These are phyloP conservation scores for Callospermophilus lateralis DNA, from an alignment of 2,113 vertebrate genomes.

Conservation along the genomic window DNA sequence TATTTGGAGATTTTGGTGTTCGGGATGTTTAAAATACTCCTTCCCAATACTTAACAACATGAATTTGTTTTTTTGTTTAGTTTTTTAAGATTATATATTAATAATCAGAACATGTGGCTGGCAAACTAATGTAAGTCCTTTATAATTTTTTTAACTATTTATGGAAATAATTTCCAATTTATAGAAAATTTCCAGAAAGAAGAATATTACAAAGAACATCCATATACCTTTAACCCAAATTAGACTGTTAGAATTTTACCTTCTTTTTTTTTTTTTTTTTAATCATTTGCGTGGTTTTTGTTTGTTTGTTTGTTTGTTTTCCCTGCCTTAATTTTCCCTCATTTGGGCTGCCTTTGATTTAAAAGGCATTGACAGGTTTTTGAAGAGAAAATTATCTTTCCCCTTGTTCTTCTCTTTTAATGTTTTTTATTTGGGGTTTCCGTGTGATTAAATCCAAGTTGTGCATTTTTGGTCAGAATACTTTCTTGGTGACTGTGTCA, in stretches of 20 bases:
- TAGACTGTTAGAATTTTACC: background rate
- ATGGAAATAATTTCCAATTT: slow-evolving; percentile 9
- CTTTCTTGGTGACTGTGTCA: background rate
- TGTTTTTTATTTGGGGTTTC: background rate
- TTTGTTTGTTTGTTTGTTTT: background rate
- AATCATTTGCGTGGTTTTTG: background rate
- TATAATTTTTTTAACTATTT: background rate
- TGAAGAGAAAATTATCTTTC: background rate
- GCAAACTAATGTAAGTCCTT: background rate
- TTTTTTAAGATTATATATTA: background rate
- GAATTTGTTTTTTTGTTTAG: background rate
- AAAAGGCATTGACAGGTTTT: background rate
- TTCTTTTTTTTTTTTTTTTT: background rate
- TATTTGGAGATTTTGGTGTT: background rate
- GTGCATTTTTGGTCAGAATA: background rate
- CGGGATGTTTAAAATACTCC: background rate
- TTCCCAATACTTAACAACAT: background rate
- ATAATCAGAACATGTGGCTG: background rate
- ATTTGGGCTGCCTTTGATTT: background rate
- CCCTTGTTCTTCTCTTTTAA: background rate
- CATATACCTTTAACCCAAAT: background rate
- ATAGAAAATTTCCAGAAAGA: background rate
- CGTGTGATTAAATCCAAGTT: background rate
- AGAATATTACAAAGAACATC: background rate
- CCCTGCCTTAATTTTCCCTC: background rate